Base-by-base conservation (phyloP, 2,888 invertebrate species). In the Tipula confusa region DNA sequence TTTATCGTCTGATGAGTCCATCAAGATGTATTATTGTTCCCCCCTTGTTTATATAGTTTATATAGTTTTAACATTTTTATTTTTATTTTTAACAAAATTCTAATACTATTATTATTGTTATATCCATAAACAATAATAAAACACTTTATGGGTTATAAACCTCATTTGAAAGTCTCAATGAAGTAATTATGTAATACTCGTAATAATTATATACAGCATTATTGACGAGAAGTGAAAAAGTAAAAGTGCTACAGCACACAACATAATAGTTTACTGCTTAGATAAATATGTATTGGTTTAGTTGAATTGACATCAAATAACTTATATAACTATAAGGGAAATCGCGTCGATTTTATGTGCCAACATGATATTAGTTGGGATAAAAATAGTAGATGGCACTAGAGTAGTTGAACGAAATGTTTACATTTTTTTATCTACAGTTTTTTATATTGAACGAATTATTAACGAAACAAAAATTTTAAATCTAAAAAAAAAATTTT, bases 131-230 rank as follows among this genome's bases (percentile, higher is more conserved):
- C 64, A 64, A 64, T 64, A 64, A 64, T 64, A 64, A 18, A 64
- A 64, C 64, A 64, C 64, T 64, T 64, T 64, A 64, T 64, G 64
- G 64, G 64, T 64, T 64, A 64, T 64, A 64, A 64, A 64, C 64
- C 64, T 64, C 64, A 24, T 64, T 64, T 64, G 64, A 64, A 64
- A 64, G 64, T 64, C 64, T 24, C 64, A 64, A 64, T 64, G 64
- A 64, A 64, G 64, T 64, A 24, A 64, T 64, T 64, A 64, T 64
- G 64, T 24, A 64, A 64, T 64, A 43, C n/a, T 15, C 15, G 43
- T 43, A 43, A 43, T 43, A 43, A 43, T 43, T 43, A 43, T 0
- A 33, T 43, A 43, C 43, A 43, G 43, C n/a, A 43, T 43, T 43
- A 64, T 64, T 64, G 9, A 64, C 24, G 64, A 64, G 64, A 64